Evolutionary conservation across 2,888 invertebrate genomes (phyloP), one percentile per base, ranked within the genome.

Genomic region (Eupithecia tripunctaria): DNA sequence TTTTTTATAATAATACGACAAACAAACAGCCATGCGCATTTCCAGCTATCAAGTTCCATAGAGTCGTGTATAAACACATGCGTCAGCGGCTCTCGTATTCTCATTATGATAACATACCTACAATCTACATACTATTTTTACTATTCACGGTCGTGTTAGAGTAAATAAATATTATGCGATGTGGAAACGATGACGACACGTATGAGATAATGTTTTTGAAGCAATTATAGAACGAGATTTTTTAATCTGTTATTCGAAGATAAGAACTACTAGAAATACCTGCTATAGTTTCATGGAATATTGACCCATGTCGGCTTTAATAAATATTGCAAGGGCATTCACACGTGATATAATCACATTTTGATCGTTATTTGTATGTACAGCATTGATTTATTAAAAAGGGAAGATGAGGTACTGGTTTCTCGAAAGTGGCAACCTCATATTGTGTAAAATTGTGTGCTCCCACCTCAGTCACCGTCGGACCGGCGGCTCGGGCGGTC

Each of bases 21-120:
- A 21, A 62, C 32, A 21, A 21, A 67, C 21, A 47, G 15, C 7
- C 21, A 2, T 10, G 5, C 32, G 12, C 36, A 10, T n/a, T 32
- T 63, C 62, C 32, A 32, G n/a, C 32, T 27, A 63, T 63, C 29
- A 63, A 21, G 36, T 63, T 63, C n/a, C 27, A 60, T 41, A 80
- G 84, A 84, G 82, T 81, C 82, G 18, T 82, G 82, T 82, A 79
- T 73, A 72, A 80, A 76, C 82, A 83, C 80, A 82, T 86, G 85
- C 85, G 86, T 88, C 86, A 83, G 76, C 77, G 71, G 73, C 72
- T 82, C 78, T 82, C 74, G 79, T 80, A 81, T 77, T 74, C 75
- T 80, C 72, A 81, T 84, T 86, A 87, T 85, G 82, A 74, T 85
- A 86, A 32, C n/a, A 32, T n/a, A 32, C 10, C 12, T 63, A 36